Base-by-base conservation (phyloP, 2,797 vertebrate species). In the Loris lydekkerianus region DNA sequence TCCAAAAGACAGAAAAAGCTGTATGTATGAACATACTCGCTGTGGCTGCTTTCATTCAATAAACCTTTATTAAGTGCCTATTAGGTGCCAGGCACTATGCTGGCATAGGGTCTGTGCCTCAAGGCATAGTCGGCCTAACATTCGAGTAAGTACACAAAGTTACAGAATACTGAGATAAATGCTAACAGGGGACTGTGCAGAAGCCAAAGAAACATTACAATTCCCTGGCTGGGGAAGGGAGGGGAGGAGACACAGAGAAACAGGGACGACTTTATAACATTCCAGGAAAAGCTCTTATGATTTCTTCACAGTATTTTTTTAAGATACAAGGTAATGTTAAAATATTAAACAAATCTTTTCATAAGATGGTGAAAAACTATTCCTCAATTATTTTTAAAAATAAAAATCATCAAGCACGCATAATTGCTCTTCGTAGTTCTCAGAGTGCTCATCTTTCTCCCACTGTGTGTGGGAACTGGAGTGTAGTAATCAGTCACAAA, bases 61-160 rank as follows among this genome's bases (percentile, higher is more conserved):
- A 96, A 97, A 93, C 83, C 86, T 97, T 96, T 96, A 97, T 97
- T 96, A 97, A 96, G 91, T 97, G 86, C 85, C 93, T 93, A 92
- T 94, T 94, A 94, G 20, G 58, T 95, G 77, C 89, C 86, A 97
- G 87, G 77, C 89, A 49, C 69, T 78, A 87, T 5, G 49, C 86
- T 94, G 94, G 89, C 95, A 96, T 49, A 34, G 77, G 49, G 73
- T 89, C 15, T 86, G 72, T 31, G 15, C 76, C 77, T 93, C 23
- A 5, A 93, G 86, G 76, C 88, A 70, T 13, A 46, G 86, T 93
- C 83, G 95, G 80, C 84, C 87, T 91, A 43, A 76, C 89, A 97
- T 91, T 88, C 83, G 85, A 89, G 77, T 81, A 93, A 95, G 31
- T 49, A 82, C 21, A 61, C 3, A 40, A 46, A 95, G 93, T 63